A percentile compares a stretch with the other conserved stretches of the same genome.
phyloP scores from a whole-genome alignment of 1,140 invertebrate genomes.

The Trichogramma pretiosum region DNA sequence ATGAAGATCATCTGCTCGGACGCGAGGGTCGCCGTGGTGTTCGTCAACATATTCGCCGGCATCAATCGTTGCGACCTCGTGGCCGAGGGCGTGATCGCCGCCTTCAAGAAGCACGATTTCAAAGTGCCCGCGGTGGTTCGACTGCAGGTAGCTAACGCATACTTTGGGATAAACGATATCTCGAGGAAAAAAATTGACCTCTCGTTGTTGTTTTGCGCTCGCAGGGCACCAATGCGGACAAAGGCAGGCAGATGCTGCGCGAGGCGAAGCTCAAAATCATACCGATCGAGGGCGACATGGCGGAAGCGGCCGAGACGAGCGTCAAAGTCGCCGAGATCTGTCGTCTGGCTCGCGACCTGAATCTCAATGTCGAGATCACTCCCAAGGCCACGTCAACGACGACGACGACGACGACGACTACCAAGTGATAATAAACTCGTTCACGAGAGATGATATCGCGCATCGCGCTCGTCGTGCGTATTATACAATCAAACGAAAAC shows the following conservation, averaged over 20 bases:
- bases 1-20: constrained; percentile 88
- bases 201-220: too few relatives aligned
- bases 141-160: constrained; percentile 65
- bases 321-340: constrained; percentile 4
- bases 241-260: constrained; percentile 69
- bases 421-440: too few relatives aligned
- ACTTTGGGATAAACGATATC: background rate
- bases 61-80: constrained; percentile 98
- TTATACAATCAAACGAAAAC: too few relatives aligned
- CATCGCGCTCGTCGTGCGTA: too few relatives aligned
- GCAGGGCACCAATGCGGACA: constrained; percentile 70
- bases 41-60: constrained; percentile 98
- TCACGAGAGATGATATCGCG: too few relatives aligned
- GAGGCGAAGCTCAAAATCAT: constrained; percentile 77
- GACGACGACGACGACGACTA: too few relatives aligned
- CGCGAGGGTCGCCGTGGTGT: constrained; percentile 31
- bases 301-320: constrained; percentile 71
- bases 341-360: background rate
- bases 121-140: constrained; percentile 86
- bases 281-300: constrained; percentile 87
- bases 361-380: constrained; percentile 3
- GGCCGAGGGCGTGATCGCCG: constrained; percentile 88
- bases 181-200: too few relatives aligned
- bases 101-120: constrained; percentile 72
- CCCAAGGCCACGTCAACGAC: too few relatives aligned